Conservation (phyloP, 2,113 vertebrate genomes). For the Agapornis roseicollis region DNA sequence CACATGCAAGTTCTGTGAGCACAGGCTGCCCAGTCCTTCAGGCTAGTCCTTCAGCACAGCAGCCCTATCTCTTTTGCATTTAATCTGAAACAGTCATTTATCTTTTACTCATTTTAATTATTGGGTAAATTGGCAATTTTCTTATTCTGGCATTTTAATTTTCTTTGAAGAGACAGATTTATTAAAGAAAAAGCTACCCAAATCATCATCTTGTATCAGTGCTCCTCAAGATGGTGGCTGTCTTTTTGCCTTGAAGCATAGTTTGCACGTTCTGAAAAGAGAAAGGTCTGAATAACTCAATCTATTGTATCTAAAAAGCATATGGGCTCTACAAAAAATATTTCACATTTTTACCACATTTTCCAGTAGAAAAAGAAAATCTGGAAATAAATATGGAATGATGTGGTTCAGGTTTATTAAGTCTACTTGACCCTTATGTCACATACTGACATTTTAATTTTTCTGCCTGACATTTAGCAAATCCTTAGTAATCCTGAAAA, state of each 20-base stretch:
- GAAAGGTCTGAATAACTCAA: neutral
- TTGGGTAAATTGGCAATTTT: neutral
- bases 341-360: neutral
- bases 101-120: conserved; percentile 20
- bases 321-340: neutral
- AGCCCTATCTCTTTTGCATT: neutral
- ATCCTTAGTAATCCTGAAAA: conserved; percentile 55
- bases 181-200: conserved; percentile 28
- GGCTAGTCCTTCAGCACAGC: neutral
- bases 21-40: neutral
- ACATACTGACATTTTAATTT: conserved; percentile 75
- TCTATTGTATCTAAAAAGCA: neutral
- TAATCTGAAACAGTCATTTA: neutral
- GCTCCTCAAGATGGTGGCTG: neutral
- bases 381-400: conserved; percentile 28
- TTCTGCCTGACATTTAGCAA: conserved; percentile 73
- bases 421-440: conserved; percentile 67
- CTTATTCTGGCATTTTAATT: conserved; percentile 12
- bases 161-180: conserved; percentile 4
- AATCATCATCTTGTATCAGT: neutral
- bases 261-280: neutral
- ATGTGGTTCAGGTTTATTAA: conserved; percentile 59
- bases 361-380: conserved; percentile 11
- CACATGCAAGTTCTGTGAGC: neutral
- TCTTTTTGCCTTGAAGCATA: neutral